Base-by-base conservation (phyloP, 2,113 vertebrate genomes). In the Excalfactoria chinensis region DNA sequence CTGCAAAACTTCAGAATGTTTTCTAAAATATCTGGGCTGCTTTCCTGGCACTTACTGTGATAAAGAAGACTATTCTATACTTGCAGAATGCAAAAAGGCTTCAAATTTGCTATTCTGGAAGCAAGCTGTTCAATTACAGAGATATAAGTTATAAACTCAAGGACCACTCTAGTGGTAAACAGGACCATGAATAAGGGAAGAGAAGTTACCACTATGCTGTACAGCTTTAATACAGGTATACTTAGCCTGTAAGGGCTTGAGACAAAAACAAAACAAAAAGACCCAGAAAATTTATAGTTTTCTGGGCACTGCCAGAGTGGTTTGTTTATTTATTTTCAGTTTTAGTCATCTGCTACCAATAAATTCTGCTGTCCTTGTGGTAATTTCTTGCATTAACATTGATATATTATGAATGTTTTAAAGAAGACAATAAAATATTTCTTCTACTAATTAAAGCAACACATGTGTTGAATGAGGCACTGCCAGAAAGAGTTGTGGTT, bases 311-410 rank as follows among this genome's bases (percentile, higher is more conserved):
- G 60, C 51, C 72, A 62, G n/a, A 67, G 30, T 32, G 40, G 28
- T 79, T 89, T 2, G 28, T 80, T 86, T 8, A 28, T 68, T 89
- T 82, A 40, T 90, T 96, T 93, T 75, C 63, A 76, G 41, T 95
- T 95, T 84, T 87, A 94, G 74, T 93, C 63, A 89, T 92, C 89
- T 94, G 62, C 66, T 94, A 66, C 86, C 40, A 86, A 86, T 95
- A 90, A 92, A 90, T 88, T 93, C 69, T 13, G 4, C 19, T 95
- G 71, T 71, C 81, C 86, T 83, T 74, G 84, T 93, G 81, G 84
- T 87, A 93, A 32, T 49, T 89, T 93, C 68, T 87, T 43, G 44
- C 63, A 67, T 91, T 87, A 89, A 59, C 78, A 60, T 88, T 89
- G 84, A 85, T 96, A 68, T 44, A 83, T 91, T 89, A 85, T 70